Evolutionary conservation across 2,113 vertebrate species (phyloP).

Genomic region (Pituophis catenifer): DNA sequence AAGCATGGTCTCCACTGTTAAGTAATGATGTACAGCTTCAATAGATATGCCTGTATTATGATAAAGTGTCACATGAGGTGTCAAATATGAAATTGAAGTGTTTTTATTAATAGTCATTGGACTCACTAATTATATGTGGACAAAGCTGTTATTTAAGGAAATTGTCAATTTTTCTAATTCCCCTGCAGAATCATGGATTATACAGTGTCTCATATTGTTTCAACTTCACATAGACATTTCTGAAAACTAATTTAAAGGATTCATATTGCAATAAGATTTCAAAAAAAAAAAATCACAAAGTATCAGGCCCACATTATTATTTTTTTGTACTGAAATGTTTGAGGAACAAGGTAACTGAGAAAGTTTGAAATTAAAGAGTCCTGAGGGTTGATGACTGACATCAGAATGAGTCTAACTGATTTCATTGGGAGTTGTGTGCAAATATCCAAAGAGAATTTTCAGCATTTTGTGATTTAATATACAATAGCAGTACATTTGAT

Average conservation of each 20-base stretch:
- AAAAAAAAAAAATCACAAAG: neutral
- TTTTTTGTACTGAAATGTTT: constrained; percentile 1
- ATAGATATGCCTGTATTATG: neutral
- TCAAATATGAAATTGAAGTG: neutral
- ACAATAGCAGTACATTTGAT: constrained; percentile 9
- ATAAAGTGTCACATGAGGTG: neutral
- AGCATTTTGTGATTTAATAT: constrained; percentile 39
- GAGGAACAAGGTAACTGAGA: constrained; percentile 36
- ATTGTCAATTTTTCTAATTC: neutral
- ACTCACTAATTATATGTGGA: neutral
- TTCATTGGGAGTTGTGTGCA: constrained; percentile 57
- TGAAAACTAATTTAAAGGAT: constrained; percentile 4
- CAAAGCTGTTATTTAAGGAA: neutral
- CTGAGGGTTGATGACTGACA: constrained; percentile 27
- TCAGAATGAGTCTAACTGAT: constrained; percentile 56
- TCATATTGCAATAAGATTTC: constrained; percentile 6
- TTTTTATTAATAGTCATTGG: neutral
- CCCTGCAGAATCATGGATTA: neutral
- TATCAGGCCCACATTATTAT: neutral
- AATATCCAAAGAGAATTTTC: constrained; percentile 39
- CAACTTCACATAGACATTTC: neutral
- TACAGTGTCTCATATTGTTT: neutral
- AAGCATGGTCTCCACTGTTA: neutral
- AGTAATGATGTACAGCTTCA: neutral
- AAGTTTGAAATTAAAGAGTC: constrained; percentile 33